phyloP scores from a whole-genome alignment of 2,797 vertebrate species.

The Spinibarbus caldwelli region DNA sequence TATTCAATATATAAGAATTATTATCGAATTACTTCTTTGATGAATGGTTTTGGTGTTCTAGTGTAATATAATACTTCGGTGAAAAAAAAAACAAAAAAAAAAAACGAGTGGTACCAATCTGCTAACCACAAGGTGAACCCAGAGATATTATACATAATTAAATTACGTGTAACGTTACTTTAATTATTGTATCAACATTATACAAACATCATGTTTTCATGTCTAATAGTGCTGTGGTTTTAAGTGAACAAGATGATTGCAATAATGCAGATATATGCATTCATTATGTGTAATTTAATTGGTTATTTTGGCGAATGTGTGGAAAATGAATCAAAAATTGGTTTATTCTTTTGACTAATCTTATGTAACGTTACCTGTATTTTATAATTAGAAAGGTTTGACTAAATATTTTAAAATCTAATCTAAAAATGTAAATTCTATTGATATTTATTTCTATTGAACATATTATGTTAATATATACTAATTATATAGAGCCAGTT shows the following conservation, averaged over 20 bases:
- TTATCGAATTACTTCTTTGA: not conserved
- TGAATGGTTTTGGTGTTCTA: not conserved
- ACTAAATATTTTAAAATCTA: not conserved
- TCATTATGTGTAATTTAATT: not conserved
- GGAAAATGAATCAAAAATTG: not conserved
- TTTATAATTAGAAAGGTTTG: not conserved
- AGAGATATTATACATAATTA: too few relatives aligned
- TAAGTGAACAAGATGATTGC: not conserved
- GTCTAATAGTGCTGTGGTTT: not conserved
- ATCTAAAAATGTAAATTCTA: not conserved
- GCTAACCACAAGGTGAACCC: not conserved
- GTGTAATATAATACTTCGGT: not conserved
- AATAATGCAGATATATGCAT: not conserved
- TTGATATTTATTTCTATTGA: not conserved
- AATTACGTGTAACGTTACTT: not conserved
- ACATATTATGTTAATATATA: not conserved
- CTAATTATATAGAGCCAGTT: not conserved
- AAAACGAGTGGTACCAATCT: not conserved
- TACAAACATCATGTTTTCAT: not conserved
- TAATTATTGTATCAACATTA: not conserved
- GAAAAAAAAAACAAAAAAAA: not conserved
- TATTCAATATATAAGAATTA: not conserved
- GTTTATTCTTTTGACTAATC: not conserved
- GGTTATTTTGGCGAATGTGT: not conserved
- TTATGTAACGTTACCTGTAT: not conserved